Conservation (phyloP, 1,140 invertebrate species). For the Tetraneura akinire region DNA sequence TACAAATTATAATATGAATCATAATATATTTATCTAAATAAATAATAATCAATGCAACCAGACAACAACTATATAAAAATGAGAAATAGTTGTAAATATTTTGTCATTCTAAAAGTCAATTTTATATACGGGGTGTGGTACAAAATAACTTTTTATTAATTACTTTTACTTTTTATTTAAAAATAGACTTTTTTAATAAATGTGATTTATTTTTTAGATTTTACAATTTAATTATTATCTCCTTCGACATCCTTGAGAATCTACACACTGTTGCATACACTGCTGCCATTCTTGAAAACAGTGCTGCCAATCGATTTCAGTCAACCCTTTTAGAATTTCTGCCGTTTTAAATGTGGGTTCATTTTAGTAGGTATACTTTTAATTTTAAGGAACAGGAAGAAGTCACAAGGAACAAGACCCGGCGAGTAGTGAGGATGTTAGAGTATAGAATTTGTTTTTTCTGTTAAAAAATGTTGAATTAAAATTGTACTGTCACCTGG, state of each 20-base stretch:
- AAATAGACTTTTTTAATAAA: background rate
- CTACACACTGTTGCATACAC: background rate
- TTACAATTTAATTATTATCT: background rate
- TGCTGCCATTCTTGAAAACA: background rate
- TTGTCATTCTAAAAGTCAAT: too few species aligned
- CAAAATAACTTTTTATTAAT: too few species aligned
- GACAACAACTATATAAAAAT: too few species aligned
- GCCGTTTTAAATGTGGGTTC: constrained; percentile 52
- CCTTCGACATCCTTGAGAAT: background rate
- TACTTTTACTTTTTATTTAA: too few species aligned
- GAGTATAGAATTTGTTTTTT: too few species aligned
- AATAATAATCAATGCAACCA: too few species aligned
- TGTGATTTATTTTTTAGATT: background rate
- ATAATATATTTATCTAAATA: too few species aligned
- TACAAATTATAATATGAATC: too few species aligned
- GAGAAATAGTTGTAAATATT: too few species aligned
- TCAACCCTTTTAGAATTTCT: background rate
- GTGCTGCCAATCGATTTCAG: background rate
- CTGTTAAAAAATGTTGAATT: too few species aligned
- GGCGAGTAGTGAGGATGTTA: constrained; percentile 60
- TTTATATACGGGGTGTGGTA: too few species aligned
- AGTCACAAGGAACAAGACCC: constrained; percentile 58
- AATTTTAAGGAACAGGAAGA: constrained; percentile 57
- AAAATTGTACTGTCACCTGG: too few species aligned
- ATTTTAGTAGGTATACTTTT: constrained; percentile 57